A percentile compares a stretch with the other conserved stretches of the same genome.
These are phyloP conservation scores for Aplodontia rufa DNA, from an alignment of 2,113 vertebrate genomes.

Conservation along the genomic window DNA sequence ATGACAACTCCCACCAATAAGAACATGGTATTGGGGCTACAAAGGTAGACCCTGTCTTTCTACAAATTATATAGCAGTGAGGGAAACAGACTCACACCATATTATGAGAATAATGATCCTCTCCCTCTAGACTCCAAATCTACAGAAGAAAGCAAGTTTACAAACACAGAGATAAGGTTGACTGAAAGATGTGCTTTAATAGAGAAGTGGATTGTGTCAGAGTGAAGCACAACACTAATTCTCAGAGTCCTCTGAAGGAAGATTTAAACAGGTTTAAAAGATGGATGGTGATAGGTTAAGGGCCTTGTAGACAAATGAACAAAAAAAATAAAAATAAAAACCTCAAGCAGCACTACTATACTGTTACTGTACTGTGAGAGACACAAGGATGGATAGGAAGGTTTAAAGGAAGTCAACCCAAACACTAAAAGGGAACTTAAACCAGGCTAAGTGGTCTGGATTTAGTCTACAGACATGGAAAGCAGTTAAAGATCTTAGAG, in stretches of 20 bases:
- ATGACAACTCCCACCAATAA: background rate
- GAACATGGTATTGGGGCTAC: background rate
- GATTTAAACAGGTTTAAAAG: background rate
- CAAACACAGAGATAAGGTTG: background rate
- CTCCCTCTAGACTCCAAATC: background rate
- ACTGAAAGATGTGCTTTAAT: background rate
- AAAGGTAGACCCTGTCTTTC: background rate
- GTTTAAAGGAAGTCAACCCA: background rate
- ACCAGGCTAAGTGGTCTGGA: background rate
- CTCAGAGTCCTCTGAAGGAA: background rate
- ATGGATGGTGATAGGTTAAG: background rate
- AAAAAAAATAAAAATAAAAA: too few relatives aligned
- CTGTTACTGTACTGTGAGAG: conserved; percentile 27
- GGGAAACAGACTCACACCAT: background rate
- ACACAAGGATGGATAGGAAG: background rate
- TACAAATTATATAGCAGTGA: background rate
- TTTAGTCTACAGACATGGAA: background rate
- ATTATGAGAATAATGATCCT: background rate
- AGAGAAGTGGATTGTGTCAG: background rate
- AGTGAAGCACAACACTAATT: background rate
- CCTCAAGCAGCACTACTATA: background rate
- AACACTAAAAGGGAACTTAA: background rate
- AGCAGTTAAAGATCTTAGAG: background rate
- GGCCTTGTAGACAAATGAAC: background rate
- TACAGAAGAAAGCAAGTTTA: background rate